phyloP scores from a whole-genome alignment of 2,888 invertebrate species.

The Deroplatys truncata region DNA sequence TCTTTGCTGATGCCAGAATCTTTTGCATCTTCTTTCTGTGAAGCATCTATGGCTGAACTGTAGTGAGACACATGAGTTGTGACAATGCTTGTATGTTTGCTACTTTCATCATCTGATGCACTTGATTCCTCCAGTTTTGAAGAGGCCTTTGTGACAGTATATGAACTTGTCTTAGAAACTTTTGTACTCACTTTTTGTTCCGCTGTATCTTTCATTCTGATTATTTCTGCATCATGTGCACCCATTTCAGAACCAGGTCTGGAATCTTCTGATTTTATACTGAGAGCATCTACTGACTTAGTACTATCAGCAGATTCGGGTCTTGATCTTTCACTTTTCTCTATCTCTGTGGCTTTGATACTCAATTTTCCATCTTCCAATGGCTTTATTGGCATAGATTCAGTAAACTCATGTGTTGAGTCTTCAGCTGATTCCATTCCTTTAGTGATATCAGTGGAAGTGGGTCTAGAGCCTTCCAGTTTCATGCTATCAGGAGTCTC shows the following conservation, averaged over 20 bases:
- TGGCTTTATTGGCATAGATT: not conserved
- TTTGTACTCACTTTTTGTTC: not conserved
- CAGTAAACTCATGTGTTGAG: not conserved
- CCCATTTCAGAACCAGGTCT: not conserved
- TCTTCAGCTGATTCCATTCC: not conserved
- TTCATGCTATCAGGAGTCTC: not conserved
- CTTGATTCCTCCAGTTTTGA: not conserved
- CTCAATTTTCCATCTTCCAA: no score
- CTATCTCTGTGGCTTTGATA: not conserved
- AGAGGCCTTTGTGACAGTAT: no score
- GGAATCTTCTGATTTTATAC: not conserved
- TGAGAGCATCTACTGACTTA: not conserved
- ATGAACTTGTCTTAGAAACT: not conserved
- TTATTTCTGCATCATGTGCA: not conserved
- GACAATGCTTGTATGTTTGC: not conserved
- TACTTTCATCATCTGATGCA: not conserved
- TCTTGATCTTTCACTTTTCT: not conserved
- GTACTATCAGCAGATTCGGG: not conserved
- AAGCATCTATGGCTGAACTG: not conserved
- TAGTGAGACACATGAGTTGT: not conserved
- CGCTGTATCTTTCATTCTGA: not conserved
- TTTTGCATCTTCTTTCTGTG: not conserved
- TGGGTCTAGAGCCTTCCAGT: not conserved
- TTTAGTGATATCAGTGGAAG: not conserved
- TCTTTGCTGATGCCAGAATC: no score